Conservation (phyloP, 2,113 vertebrate genomes). For the Columbina picui region DNA sequence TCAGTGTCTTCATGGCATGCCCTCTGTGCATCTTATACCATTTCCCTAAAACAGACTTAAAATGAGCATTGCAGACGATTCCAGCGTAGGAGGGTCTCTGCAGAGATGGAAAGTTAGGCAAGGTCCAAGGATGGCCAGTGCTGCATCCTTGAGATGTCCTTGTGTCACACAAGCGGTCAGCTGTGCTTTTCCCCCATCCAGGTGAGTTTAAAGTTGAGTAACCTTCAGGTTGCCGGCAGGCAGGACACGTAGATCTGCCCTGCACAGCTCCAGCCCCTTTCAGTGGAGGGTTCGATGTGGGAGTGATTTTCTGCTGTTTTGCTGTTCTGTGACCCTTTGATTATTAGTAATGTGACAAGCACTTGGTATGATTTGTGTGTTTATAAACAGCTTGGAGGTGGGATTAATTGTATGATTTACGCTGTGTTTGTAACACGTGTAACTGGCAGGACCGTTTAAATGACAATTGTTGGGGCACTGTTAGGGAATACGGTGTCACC, state of each 20-base stretch:
- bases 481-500: neutral
- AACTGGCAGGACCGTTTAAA: neutral
- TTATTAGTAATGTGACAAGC: neutral
- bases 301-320: neutral
- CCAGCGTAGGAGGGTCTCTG: accelerated
- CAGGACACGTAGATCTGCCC: accelerated
- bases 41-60: neutral
- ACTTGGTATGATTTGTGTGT: neutral
- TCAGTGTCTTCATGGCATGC: neutral
- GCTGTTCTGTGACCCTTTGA: neutral
- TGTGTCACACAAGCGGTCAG: neutral
- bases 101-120: neutral
- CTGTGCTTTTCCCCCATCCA: neutral
- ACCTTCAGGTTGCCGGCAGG: neutral
- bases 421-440: neutral
- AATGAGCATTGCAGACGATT: neutral
- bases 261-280: neutral
- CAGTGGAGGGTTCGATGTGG: neutral
- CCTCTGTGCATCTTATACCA: neutral
- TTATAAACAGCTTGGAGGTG: neutral
- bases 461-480: neutral
- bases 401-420: neutral
- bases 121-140: neutral
- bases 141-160: neutral
- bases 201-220: neutral